Conservation (phyloP, 2,797 vertebrate genomes). For the Acanthurus tractus region DNA sequence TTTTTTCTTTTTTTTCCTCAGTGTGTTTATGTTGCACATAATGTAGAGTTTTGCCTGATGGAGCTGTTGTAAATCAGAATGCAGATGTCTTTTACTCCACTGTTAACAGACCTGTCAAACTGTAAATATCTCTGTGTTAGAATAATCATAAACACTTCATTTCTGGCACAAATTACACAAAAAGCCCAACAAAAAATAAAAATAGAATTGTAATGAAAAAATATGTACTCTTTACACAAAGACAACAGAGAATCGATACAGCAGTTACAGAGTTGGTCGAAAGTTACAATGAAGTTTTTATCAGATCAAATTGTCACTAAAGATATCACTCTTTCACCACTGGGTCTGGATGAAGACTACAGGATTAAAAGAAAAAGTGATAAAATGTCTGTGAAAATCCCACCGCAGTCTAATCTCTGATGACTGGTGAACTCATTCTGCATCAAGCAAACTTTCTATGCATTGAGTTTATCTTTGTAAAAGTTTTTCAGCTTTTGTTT, state of each 20-base stretch:
- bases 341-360: conserved; percentile 23
- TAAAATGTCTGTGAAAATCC: conserved; percentile 28
- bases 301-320: conserved; percentile 16
- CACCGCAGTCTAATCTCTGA: conserved; percentile 25
- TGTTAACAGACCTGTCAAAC: conserved; percentile 23
- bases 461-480: background rate
- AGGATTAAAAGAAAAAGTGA: conserved; percentile 36
- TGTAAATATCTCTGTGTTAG: conserved; percentile 16
- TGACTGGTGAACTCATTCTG: background rate
- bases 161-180: conserved; percentile 20
- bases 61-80: conserved; percentile 16
- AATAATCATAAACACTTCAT: conserved; percentile 35
- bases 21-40: background rate
- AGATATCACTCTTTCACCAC: conserved; percentile 15
- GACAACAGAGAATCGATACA: background rate
- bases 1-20: background rate
- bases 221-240: conserved; percentile 8
- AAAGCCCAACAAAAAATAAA: conserved; percentile 27
- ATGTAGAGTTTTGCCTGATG: background rate
- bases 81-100: background rate
- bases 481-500: conserved; percentile 4
- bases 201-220: background rate
- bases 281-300: conserved; percentile 31
- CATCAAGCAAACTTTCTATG: background rate
- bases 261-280: conserved; percentile 14